Evolutionary conservation across 2,888 invertebrate species (phyloP), one percentile per base, ranked within the genome.

Genomic region (Ischnus inquisitorius): DNA sequence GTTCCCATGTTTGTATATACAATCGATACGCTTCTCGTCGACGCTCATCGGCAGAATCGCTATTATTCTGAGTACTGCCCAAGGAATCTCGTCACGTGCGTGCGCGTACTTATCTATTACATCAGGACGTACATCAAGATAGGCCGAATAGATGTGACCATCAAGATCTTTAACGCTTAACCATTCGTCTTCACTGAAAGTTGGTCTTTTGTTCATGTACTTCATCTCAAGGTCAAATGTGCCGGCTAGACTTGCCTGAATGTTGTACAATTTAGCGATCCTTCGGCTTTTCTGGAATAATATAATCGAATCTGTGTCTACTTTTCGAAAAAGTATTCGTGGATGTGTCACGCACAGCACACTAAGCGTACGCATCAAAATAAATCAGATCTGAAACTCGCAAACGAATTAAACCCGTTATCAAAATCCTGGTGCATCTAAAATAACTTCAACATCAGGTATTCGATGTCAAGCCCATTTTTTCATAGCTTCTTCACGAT

Each of bases 131-230:
- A 87, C 83, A 88, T 94, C 94, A 51, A 94, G 92, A 85, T 94
- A 94, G 0, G 94, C 94, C 0, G 94, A 93, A 82, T 93, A 94
- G 2, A 94, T 90, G 72, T 91, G 91, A 14, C 89, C 87, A 14
- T 87, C 77, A 10, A 82, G 71, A 71, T 85, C 79, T 1, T 64
- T 71, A 0, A 78, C 54, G 8, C 80, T 6, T 51, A 82, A 60
- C 88, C 88, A 88, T 34, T 57, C 16, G 22, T 89, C 87, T 39
- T 79, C 48, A 8, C 78, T 62, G 8, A 64, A 60, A 39, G 8
- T 6, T 8, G 57, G 19, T 25, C 39, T 28, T 12, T 69, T 67
- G 6, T 85, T 64, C 76, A 87, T 85, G n/a, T 83, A 86, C 48
- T 81, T 41, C 14, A 88, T 69, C 51, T 87, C 86, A 16, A 79